These are phyloP conservation scores for Aromia moschata DNA, from an alignment of 2,888 invertebrate species.

Conservation along the genomic window DNA sequence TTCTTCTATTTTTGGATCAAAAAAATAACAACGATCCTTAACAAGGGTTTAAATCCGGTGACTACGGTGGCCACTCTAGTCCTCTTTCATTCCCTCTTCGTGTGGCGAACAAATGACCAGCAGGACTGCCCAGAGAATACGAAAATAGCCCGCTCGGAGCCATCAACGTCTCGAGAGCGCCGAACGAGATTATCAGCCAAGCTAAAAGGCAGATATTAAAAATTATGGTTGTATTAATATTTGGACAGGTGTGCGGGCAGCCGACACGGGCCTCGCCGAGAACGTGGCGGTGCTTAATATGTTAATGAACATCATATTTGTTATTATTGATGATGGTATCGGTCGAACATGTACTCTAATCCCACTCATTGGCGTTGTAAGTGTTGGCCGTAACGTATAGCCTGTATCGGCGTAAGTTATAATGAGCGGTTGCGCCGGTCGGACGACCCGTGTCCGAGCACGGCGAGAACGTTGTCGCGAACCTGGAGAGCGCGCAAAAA, in stretches of 20 bases:
- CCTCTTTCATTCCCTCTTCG: too few species aligned
- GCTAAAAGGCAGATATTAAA: conserved; percentile 13
- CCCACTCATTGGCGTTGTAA: conserved; percentile 55
- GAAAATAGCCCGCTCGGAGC: too few species aligned
- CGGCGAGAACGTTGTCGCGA: conserved; percentile 16
- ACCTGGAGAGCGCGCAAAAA: conserved; percentile 1
- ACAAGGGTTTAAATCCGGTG: too few species aligned
- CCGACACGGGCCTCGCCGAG: conserved; percentile 22
- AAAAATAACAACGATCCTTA: too few species aligned
- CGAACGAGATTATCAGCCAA: neutral
- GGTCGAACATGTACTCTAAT: conserved; percentile 58
- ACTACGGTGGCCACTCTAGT: too few species aligned
- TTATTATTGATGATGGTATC: conserved; percentile 61
- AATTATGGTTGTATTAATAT: conserved; percentile 44
- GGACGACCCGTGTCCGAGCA: conserved; percentile 14
- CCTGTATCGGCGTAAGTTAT: conserved; percentile 54
- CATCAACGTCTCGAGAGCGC: too few species aligned
- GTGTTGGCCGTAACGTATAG: conserved; percentile 50
- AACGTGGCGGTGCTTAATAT: conserved; percentile 46
- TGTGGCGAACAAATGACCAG: too few species aligned
- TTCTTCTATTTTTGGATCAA: too few species aligned
- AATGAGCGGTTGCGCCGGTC: conserved; percentile 50
- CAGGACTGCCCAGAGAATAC: too few species aligned
- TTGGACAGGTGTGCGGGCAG: conserved; percentile 44
- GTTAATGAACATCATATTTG: conserved; percentile 54